Base-by-base conservation (phyloP, 2,888 invertebrate genomes). In the Yponomeuta plumbellus region DNA sequence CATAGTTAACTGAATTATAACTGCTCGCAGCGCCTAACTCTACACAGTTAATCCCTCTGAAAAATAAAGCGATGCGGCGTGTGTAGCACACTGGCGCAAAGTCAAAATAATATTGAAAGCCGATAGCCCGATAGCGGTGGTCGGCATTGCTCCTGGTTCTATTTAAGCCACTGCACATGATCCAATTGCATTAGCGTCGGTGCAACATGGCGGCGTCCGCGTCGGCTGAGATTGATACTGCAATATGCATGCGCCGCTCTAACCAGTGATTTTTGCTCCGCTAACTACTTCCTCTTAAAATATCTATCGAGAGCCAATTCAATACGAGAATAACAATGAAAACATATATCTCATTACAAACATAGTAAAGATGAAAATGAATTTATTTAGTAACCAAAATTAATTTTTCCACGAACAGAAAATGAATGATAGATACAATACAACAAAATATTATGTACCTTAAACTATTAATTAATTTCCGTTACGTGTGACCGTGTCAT, bases 121-220 rank as follows among this genome's bases (percentile, higher is more conserved):
- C 44, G 44, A 52, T 52, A 52, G 44, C 44, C 44, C 44, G 44
- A 52, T 52, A 17, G 44, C 17, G 44, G 44, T 13, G 44, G 17
- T 17, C 44, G 17, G 17, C 44, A 52, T 17, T 17, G 17, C 44
- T 17, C 17, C 44, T 52, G 17, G 2, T 52, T 52, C 44, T 52
- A 52, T 52, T 52, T 52, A 52, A 52, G 44, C 44, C 44, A 52
- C 44, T 52, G 44, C 44, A 52, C 44, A 52, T 52, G 44, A 52
- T 52, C 44, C 44, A 52, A 52, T 52, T 52, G 44, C 44, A 52
- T 52, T 52, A 52, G 44, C 17, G 44, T 17, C 44, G 44, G 44
- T 13, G 44, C 13, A 52, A 13, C 44, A 52, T 52, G 44, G 44
- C 17, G 17, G 44, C 13, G 44, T 13, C 44, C 44, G 44, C 44